Conservation (phyloP, 2,113 vertebrate genomes). For the Chionodraco myersi region DNA sequence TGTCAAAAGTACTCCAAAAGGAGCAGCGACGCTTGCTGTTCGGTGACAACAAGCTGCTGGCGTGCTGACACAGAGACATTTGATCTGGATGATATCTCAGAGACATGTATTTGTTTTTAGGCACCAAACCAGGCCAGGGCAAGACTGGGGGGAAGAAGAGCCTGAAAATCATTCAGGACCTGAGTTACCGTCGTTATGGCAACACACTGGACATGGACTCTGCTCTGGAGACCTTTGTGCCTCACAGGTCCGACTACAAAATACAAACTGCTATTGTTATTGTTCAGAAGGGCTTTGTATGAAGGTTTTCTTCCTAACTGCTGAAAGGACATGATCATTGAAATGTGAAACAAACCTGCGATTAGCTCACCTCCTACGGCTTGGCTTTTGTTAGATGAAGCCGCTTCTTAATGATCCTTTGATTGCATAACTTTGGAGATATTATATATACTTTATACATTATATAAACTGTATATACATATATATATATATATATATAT, state of each 20-base stretch:
- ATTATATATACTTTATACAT: not conserved
- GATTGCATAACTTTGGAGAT: not conserved
- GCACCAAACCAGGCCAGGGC: slow-evolving; percentile 51
- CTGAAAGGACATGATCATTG: not conserved
- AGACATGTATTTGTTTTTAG: slow-evolving; percentile 53
- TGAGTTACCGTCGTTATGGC: slow-evolving; percentile 86
- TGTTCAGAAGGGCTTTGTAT: not conserved
- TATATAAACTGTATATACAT: no score
- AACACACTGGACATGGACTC: slow-evolving; percentile 91
- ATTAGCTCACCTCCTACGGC: not conserved
- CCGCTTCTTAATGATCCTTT: not conserved
- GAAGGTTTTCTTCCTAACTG: not conserved
- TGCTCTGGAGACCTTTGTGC: slow-evolving; percentile 89
- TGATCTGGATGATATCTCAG: not conserved
- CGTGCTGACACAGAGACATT: not conserved
- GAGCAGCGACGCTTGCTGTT: not conserved
- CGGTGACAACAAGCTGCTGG: not conserved
- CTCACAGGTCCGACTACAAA: slow-evolving; percentile 82
- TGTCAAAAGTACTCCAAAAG: not conserved
- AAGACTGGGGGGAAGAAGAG: slow-evolving; percentile 81
- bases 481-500: not conserved
- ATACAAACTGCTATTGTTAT: not conserved
- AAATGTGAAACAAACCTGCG: not conserved
- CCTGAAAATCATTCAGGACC: slow-evolving; percentile 89
- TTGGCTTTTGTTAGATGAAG: not conserved